A percentile compares a stretch with the other conserved stretches of the same genome.
Conservation (phyloP, 1,140 invertebrate genomes). For the Bombus cullumanus region DNA sequence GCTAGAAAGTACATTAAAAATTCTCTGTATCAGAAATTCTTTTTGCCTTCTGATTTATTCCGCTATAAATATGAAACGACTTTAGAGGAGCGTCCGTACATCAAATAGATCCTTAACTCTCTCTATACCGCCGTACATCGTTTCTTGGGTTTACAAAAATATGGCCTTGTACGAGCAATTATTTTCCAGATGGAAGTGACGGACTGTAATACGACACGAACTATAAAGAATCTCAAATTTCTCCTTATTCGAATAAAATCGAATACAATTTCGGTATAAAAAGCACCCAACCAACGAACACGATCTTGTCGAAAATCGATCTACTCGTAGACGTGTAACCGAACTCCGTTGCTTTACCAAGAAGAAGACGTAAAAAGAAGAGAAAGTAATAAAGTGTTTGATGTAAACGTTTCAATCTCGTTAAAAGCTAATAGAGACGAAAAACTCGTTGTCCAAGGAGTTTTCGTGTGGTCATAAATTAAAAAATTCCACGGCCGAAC, state of each 20-base stretch:
- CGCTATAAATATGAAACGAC: no score
- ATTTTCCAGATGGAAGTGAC: neutral
- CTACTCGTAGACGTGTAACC: neutral
- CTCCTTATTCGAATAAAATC: neutral
- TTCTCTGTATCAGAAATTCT: neutral
- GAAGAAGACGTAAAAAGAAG: neutral
- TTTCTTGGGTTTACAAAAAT: no score
- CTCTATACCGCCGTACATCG: neutral
- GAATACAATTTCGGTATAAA: neutral
- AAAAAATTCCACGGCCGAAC: neutral
- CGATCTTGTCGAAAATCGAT: neutral
- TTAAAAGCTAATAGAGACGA: constrained; percentile 15
- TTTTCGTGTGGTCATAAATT: neutral
- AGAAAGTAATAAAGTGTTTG: neutral
- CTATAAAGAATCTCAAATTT: neutral
- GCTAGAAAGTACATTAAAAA: constrained; percentile 9
- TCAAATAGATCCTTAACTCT: neutral
- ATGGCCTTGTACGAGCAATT: no score
- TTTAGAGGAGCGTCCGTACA: no score
- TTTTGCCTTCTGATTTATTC: neutral
- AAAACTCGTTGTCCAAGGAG: neutral
- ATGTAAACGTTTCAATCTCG: neutral
- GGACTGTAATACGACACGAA: neutral
- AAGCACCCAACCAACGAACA: neutral
- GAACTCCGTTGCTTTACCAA: no score